phyloP scores from a whole-genome alignment of 1,140 invertebrate species.

The Sarcophaga bullata region DNA sequence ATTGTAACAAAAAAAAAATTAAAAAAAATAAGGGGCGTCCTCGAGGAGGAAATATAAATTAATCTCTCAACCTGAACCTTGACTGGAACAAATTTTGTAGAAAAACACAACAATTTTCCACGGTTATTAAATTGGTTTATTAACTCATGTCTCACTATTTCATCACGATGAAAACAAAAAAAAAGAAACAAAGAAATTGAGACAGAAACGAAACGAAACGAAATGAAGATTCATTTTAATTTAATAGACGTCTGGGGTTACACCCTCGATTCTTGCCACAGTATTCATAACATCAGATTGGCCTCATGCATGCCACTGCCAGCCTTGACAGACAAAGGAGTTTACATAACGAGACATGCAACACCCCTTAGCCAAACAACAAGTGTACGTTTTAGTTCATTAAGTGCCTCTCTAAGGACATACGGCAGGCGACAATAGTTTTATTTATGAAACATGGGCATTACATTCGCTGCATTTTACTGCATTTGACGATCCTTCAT shows the following conservation, averaged over 20 bases:
- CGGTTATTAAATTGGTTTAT: too few species aligned
- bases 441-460: not conserved
- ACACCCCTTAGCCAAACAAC: not conserved
- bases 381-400: not conserved
- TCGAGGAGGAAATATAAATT: too few species aligned
- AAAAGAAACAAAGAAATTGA: too few species aligned
- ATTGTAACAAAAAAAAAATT: not conserved
- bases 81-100: not conserved
- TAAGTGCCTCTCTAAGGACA: not conserved
- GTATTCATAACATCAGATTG: not conserved
- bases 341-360: not conserved
- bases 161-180: too few species aligned
- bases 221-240: not conserved
- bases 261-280: not conserved
- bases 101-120: too few species aligned
- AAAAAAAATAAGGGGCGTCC: too few species aligned
- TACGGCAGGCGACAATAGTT: conserved; percentile 8
- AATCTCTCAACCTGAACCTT: not conserved
- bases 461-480: too few species aligned
- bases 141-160: too few species aligned
- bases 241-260: conserved; percentile 10
- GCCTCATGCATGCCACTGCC: not conserved
- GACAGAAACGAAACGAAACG: too few species aligned
- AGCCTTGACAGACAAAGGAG: conserved; percentile 15
- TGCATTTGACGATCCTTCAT: not conserved